phyloP scores from a whole-genome alignment of 30 jellyfish, hydroid and myxozoan species.

The Hydractinia echinata region DNA sequence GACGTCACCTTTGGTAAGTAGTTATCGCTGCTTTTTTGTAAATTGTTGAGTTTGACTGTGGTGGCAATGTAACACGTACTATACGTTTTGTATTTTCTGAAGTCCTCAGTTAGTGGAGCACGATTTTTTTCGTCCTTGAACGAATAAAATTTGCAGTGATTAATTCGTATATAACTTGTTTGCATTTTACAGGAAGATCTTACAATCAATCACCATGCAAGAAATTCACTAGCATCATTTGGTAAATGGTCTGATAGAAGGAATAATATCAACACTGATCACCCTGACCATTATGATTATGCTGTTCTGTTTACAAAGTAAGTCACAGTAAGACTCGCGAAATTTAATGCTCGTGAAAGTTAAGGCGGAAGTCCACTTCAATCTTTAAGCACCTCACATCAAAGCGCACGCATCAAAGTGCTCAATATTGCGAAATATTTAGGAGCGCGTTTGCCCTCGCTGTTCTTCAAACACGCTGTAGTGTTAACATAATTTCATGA shows the following conservation, averaged over 20 bases:
- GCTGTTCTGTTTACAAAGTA: slow-evolving; percentile 72
- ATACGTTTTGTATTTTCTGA: neutral
- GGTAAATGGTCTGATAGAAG: slow-evolving; percentile 68
- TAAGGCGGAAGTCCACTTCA: too few relatives aligned
- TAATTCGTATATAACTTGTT: slow-evolving; percentile 12
- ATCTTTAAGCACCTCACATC: too few relatives aligned
- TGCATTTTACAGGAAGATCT: slow-evolving; percentile 26
- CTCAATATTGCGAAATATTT: too few relatives aligned
- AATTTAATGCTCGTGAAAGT: too few relatives aligned
- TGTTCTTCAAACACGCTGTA: too few relatives aligned
- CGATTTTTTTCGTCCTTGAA: neutral
- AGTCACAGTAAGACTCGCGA: neutral
- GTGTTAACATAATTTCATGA: too few relatives aligned
- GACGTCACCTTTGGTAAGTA: slow-evolving; percentile 77
- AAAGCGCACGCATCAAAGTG: too few relatives aligned
- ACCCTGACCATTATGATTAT: slow-evolving; percentile 46
- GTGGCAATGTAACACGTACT: neutral
- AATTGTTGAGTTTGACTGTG: neutral
- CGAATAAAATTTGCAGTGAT: neutral
- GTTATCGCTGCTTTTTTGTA: neutral
- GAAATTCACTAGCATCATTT: slow-evolving; percentile 57
- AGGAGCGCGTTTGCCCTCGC: too few relatives aligned
- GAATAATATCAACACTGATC: slow-evolving; percentile 11
- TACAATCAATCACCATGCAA: slow-evolving; percentile 71
- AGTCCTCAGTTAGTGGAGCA: neutral